Evolutionary conservation across 1,140 invertebrate species (phyloP).

Genomic region (Trichonephila inaurata): DNA sequence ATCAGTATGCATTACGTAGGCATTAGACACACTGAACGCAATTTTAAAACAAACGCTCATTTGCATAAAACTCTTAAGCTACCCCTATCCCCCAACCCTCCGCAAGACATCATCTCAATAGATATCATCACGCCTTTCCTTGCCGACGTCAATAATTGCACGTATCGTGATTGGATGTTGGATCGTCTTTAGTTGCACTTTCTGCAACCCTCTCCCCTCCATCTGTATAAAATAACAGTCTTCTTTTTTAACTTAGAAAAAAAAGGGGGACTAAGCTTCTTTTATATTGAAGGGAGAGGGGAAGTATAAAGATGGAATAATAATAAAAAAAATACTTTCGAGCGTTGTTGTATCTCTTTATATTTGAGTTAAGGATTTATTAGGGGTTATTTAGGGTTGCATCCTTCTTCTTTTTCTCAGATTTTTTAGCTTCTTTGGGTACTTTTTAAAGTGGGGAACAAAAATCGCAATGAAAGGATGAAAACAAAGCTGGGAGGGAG

Average conservation of each 20-base stretch:
- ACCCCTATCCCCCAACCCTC: slow-evolving; percentile 16
- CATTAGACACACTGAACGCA: slow-evolving; percentile 74
- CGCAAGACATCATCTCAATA: slow-evolving; percentile 69
- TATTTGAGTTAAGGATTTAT: slow-evolving; percentile 77
- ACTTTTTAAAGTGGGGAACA: slow-evolving; percentile 23
- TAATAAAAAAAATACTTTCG: slow-evolving; percentile 57
- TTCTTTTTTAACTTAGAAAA: slow-evolving; percentile 40
- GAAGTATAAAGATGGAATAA: slow-evolving; percentile 39
- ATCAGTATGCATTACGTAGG: slow-evolving; percentile 75
- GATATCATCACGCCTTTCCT: slow-evolving; percentile 71
- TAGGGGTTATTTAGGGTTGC: slow-evolving; percentile 76
- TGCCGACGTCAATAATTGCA: slow-evolving; percentile 75
- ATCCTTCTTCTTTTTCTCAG: neutral
- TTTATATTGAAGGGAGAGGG: neutral
- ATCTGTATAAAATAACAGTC: slow-evolving; percentile 50
- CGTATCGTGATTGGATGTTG: slow-evolving; percentile 61
- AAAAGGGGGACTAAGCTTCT: slow-evolving; percentile 39
- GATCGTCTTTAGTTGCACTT: slow-evolving; percentile 46
- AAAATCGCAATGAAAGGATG: slow-evolving; percentile 58
- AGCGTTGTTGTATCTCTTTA: slow-evolving; percentile 73
- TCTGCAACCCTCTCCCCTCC: neutral
- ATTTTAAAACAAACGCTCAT: slow-evolving; percentile 76
- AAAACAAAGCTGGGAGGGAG: neutral
- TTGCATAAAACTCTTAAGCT: slow-evolving; percentile 77
- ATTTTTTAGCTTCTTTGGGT: slow-evolving; percentile 66